Percentiles rank a stretch among this genome's conserved stretches.
Evolutionary conservation across 2,888 invertebrate genomes (phyloP).

Genomic region (Eristalis pertinax): DNA sequence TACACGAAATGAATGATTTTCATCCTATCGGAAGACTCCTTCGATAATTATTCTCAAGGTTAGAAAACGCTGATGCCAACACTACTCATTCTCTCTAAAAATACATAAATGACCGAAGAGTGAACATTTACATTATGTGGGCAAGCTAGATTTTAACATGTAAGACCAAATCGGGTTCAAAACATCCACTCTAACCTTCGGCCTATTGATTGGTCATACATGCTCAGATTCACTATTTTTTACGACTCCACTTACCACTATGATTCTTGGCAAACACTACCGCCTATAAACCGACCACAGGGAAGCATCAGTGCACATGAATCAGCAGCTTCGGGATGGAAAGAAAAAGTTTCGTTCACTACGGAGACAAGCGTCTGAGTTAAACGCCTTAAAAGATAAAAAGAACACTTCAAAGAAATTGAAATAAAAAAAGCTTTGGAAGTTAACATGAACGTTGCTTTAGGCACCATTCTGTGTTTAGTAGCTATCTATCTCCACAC

Average conservation of each 20-base stretch:
- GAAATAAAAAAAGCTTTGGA: constrained; percentile 49
- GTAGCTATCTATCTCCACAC: constrained; percentile 40
- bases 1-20: neutral
- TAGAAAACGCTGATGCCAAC: neutral
- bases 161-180: neutral
- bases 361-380: neutral
- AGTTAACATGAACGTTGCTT: constrained; percentile 54
- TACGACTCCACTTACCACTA: neutral
- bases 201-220: neutral
- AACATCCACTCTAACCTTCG: neutral
- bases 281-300: neutral
- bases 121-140: neutral
- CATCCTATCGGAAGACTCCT: neutral
- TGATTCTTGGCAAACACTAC: neutral
- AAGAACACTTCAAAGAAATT: constrained; percentile 11
- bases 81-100: neutral
- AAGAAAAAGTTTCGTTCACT: constrained; percentile 1
- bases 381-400: constrained; percentile 37
- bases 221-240: neutral
- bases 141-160: neutral
- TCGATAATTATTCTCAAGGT: neutral
- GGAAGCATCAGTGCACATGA: neutral
- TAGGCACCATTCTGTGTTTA: constrained; percentile 29
- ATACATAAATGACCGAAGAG: neutral
- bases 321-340: constrained; percentile 6